Percentiles rank a stretch among this genome's conserved stretches.
Evolutionary conservation across 2,113 vertebrate genomes (phyloP).

Genomic region (Mixornis gularis): DNA sequence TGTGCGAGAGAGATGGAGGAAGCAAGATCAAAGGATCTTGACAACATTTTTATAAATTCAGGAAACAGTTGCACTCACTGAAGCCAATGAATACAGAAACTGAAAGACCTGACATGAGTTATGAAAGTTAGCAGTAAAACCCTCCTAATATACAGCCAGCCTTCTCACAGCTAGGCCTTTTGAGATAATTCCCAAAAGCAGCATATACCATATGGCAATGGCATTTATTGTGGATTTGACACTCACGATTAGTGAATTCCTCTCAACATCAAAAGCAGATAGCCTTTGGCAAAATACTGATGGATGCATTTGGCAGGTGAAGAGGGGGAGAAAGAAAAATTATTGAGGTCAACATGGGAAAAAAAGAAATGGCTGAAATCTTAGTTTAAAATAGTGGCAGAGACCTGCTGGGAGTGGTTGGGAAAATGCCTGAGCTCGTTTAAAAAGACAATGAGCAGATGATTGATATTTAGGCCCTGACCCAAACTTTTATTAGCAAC

Average conservation of each 20-base stretch:
- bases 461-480: constrained; percentile 47
- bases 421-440: constrained; percentile 35
- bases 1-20: not conserved
- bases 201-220: constrained; percentile 3
- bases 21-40: constrained; percentile 26
- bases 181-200: constrained; percentile 41
- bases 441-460: constrained; percentile 23
- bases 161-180: not conserved
- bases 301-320: constrained; percentile 25
- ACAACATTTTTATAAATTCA: constrained; percentile 41
- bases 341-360: not conserved
- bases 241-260: constrained; percentile 22
- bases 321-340: not conserved
- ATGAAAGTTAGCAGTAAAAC: not conserved
- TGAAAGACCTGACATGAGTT: constrained; percentile 41
- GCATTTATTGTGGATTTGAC: constrained; percentile 52
- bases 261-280: constrained; percentile 11
- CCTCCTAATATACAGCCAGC: not conserved
- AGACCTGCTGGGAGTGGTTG: constrained; percentile 22
- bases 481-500: constrained; percentile 53
- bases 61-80: constrained; percentile 28
- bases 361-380: not conserved
- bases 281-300: constrained; percentile 27
- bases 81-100: constrained; percentile 29
- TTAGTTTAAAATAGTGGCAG: constrained; percentile 13